Conservation (phyloP, 2,797 vertebrate genomes). For the Eulemur albifrons region DNA sequence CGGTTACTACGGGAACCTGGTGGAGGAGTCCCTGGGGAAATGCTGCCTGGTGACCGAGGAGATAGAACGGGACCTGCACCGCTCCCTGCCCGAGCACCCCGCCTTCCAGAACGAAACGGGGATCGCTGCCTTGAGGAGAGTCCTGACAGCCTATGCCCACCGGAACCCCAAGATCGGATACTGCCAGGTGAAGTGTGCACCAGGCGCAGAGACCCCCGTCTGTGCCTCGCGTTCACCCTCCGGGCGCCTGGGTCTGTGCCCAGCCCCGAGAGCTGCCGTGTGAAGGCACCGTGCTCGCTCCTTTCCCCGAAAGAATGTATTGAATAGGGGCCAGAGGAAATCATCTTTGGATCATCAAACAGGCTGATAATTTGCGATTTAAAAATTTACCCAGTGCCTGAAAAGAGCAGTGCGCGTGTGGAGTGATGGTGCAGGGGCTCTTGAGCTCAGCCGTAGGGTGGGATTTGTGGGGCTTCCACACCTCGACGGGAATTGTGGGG, state of each 20-base stretch:
- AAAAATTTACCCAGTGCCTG: too few relatives aligned
- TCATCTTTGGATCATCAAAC: fast-evolving
- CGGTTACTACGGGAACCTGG: conserved; percentile 90
- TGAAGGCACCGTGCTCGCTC: neutral
- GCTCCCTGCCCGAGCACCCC: conserved; percentile 95
- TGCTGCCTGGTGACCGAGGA: conserved; percentile 93
- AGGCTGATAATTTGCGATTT: neutral
- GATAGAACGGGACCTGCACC: conserved; percentile 96
- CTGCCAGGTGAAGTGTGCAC: conserved; percentile 90
- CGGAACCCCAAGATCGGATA: conserved; percentile 97
- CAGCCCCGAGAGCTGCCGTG: neutral
- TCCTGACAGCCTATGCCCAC: conserved; percentile 94
- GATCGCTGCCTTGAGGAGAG: conserved; percentile 93
- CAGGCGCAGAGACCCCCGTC: neutral
- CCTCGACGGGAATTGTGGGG: fast-evolving
- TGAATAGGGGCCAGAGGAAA: neutral
- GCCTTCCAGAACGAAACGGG: conserved; percentile 96
- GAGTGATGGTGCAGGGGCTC: fast-evolving
- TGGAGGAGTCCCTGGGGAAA: conserved; percentile 92
- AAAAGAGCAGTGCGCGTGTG: fast-evolving
- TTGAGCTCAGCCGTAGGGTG: neutral
- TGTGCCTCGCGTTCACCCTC: fast-evolving
- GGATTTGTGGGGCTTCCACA: neutral
- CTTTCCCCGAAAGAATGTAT: too few relatives aligned
- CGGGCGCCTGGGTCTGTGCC: fast-evolving